phyloP scores from a whole-genome alignment of 2,113 vertebrate species.

The Sorex araneus region DNA sequence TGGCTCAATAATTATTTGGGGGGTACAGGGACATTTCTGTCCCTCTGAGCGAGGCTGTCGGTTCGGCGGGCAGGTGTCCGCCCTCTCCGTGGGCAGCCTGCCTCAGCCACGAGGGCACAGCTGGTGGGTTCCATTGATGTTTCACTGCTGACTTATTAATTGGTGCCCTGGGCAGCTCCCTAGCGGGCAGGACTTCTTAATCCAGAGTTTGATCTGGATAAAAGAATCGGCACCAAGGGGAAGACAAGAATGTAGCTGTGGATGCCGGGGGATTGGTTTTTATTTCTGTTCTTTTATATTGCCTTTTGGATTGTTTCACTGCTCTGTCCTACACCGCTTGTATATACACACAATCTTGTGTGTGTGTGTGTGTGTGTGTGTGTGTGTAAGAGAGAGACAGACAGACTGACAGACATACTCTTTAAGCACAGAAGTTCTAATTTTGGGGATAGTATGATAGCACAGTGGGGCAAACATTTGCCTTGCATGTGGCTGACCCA shows the following conservation, averaged over 20 bases:
- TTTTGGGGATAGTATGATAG: too few relatives aligned
- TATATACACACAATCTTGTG: too few relatives aligned
- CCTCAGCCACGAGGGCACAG: slow-evolving; percentile 46
- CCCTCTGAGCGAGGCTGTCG: neutral
- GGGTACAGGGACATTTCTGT: too few relatives aligned
- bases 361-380: too few relatives aligned
- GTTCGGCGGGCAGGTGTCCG: neutral
- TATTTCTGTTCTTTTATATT: slow-evolving; percentile 20
- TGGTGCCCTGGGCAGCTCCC: slow-evolving; percentile 54
- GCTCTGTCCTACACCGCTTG: neutral
- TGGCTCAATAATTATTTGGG: too few relatives aligned
- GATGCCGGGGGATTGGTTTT: neutral
- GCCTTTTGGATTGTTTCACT: slow-evolving; percentile 33
- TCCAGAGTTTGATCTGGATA: slow-evolving; percentile 71
- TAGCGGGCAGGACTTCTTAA: slow-evolving; percentile 61
- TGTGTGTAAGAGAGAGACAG: too few relatives aligned
- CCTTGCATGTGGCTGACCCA: too few relatives aligned
- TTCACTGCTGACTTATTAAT: slow-evolving; percentile 66
- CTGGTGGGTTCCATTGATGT: slow-evolving; percentile 63
- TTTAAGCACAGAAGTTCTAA: too few relatives aligned
- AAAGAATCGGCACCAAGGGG: slow-evolving; percentile 39
- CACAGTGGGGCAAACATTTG: too few relatives aligned
- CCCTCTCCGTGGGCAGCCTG: neutral
- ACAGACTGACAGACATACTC: too few relatives aligned
- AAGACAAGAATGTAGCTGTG: neutral